Conservation (phyloP, 2,797 vertebrate genomes). For the Echeneis naucrates region DNA sequence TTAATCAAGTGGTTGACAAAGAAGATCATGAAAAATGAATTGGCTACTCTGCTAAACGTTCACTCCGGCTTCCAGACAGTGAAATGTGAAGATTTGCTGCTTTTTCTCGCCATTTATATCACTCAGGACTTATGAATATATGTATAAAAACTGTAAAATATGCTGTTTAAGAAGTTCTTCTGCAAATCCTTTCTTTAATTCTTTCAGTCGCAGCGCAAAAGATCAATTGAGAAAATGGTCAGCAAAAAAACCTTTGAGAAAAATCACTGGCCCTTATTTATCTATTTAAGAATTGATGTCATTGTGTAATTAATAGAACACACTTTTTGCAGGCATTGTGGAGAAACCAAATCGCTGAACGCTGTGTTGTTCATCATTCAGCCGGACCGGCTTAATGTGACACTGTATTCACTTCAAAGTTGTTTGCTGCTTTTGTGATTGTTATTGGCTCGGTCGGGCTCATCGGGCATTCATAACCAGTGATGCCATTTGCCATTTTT, state of each 20-base stretch:
- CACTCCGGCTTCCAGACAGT: not conserved
- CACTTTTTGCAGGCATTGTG: conserved; percentile 1
- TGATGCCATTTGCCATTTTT: conserved; percentile 72
- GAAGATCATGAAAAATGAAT: not conserved
- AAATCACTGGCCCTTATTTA: not conserved
- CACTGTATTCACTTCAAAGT: conserved; percentile 22
- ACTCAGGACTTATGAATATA: not conserved
- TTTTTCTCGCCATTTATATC: not conserved
- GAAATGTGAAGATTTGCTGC: not conserved
- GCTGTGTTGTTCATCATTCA: not conserved
- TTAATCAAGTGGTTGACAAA: not conserved
- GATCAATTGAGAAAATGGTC: not conserved
- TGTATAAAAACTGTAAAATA: too few species aligned
- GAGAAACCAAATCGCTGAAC: not conserved
- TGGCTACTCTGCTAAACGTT: not conserved
- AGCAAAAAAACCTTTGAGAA: not conserved
- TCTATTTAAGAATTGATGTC: not conserved
- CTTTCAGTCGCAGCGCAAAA: not conserved
- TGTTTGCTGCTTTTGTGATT: conserved; percentile 6
- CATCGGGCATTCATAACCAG: conserved; percentile 67
- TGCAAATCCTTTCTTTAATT: not conserved
- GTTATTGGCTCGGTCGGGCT: conserved; percentile 54
- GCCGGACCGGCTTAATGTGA: not conserved
- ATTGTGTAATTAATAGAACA: not conserved
- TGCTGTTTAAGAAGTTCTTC: not conserved